A percentile compares a stretch with the other conserved stretches of the same genome.
These are phyloP conservation scores for Amblyraja radiata DNA, from an alignment of 2,797 vertebrate genomes.

Conservation along the genomic window DNA sequence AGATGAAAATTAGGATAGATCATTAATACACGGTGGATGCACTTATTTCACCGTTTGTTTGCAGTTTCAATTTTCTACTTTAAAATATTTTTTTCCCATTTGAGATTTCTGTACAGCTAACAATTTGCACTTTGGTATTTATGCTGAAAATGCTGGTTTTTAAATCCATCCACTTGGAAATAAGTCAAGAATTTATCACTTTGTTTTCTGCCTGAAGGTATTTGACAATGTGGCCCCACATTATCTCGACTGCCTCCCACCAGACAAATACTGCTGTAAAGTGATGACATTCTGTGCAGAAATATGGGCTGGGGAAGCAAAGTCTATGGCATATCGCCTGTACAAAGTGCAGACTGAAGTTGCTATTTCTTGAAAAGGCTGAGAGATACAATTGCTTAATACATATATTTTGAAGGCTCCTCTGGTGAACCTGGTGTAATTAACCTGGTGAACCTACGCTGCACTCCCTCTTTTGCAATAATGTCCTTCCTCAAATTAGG, in stretches of 20 bases:
- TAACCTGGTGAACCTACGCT: no score
- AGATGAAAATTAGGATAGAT: not conserved
- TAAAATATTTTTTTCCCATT: not conserved
- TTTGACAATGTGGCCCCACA: not conserved
- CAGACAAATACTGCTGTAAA: not conserved
- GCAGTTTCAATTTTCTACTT: not conserved
- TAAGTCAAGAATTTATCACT: not conserved
- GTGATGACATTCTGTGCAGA: not conserved
- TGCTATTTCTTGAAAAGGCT: no score
- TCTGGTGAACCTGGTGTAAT: no score
- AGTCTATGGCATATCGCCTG: no score
- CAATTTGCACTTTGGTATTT: slow-evolving; percentile 4
- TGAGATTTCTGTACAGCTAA: not conserved
- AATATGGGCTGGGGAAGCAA: not conserved
- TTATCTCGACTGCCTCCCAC: not conserved
- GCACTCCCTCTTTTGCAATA: no score
- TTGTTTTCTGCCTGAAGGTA: not conserved
- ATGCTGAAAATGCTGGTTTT: not conserved
- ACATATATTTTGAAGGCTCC: no score
- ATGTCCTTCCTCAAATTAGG: no score
- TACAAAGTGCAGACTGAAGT: no score
- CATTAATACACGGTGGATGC: no score
- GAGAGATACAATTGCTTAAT: no score
- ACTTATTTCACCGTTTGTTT: not conserved
- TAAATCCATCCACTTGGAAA: not conserved